Percentiles rank a stretch among this genome's conserved stretches.
These are phyloP conservation scores for Mormyrops attenuatus DNA, from an alignment of 2,797 vertebrate genomes.

Conservation along the genomic window DNA sequence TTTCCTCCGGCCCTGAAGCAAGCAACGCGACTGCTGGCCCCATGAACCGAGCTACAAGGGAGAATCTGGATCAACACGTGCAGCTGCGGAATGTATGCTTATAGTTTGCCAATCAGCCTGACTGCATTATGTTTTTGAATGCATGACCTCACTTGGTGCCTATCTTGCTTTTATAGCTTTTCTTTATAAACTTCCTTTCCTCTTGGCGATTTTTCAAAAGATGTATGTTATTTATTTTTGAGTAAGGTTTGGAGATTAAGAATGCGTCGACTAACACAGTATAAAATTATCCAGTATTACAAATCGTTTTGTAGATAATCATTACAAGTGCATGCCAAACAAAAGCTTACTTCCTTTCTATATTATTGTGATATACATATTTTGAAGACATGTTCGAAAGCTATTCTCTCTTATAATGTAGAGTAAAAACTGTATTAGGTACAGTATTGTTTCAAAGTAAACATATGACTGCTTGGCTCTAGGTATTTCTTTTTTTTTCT, in stretches of 20 bases:
- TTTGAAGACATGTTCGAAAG: background rate
- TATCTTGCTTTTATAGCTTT: background rate
- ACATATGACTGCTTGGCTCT: background rate
- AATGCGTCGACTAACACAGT: background rate
- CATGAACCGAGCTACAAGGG: conserved; percentile 42
- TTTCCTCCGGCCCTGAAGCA: conserved; percentile 50
- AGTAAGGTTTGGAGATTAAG: background rate
- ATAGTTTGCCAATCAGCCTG: conserved; percentile 3
- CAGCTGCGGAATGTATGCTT: background rate
- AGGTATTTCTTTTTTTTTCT: background rate
- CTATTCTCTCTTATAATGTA: background rate
- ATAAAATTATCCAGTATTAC: background rate
- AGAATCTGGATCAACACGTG: conserved; percentile 22
- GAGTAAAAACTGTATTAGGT: background rate
- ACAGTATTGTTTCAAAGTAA: background rate
- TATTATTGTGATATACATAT: background rate
- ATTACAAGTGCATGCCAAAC: background rate
- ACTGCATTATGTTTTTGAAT: conserved; percentile 16
- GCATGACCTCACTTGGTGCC: background rate
- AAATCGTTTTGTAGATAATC: background rate
- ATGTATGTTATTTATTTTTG: background rate
- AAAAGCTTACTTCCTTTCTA: background rate
- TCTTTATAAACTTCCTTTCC: background rate
- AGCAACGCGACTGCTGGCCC: conserved; percentile 53
- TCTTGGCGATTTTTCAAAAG: background rate